Evolutionary conservation across 2,888 invertebrate species (phyloP).

Genomic region (Ptilodon capucinus): DNA sequence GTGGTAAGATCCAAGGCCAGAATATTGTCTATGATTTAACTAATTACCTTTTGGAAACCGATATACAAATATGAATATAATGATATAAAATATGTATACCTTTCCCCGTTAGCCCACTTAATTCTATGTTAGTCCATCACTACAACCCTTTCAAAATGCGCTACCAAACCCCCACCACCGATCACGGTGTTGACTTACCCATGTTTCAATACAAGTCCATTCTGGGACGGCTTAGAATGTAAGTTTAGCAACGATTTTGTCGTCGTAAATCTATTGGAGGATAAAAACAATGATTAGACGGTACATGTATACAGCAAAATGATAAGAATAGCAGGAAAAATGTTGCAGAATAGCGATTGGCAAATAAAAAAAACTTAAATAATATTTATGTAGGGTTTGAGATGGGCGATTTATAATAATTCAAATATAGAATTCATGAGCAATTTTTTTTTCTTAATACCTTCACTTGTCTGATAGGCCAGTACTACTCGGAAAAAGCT

Average conservation of each 20-base stretch:
- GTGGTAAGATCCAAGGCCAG: too few species aligned
- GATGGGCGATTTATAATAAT: too few species aligned
- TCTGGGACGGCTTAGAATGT: constrained; percentile 85
- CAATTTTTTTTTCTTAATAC: too few species aligned
- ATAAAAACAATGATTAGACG: constrained; percentile 48
- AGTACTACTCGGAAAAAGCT: too few species aligned
- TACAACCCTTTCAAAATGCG: constrained; percentile 1
- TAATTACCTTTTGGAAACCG: too few species aligned
- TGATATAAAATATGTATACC: neutral
- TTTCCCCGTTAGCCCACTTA: neutral
- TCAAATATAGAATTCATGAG: too few species aligned
- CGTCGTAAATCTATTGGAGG: constrained; percentile 85
- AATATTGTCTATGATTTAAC: too few species aligned
- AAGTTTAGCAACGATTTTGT: constrained; percentile 88
- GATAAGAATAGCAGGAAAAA: neutral
- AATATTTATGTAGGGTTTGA: too few species aligned
- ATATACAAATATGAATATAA: too few species aligned
- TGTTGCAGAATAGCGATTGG: neutral
- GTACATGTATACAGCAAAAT: constrained; percentile 21
- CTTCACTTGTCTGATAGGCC: too few species aligned
- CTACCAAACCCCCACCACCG: constrained; percentile 22
- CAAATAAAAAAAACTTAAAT: too few species aligned
- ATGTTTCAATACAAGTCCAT: constrained; percentile 85
- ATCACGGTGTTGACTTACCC: constrained; percentile 81
- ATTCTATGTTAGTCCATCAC: constrained; percentile 18